Conservation (phyloP, 2,113 vertebrate species). For the Vulpes ferrilata region DNA sequence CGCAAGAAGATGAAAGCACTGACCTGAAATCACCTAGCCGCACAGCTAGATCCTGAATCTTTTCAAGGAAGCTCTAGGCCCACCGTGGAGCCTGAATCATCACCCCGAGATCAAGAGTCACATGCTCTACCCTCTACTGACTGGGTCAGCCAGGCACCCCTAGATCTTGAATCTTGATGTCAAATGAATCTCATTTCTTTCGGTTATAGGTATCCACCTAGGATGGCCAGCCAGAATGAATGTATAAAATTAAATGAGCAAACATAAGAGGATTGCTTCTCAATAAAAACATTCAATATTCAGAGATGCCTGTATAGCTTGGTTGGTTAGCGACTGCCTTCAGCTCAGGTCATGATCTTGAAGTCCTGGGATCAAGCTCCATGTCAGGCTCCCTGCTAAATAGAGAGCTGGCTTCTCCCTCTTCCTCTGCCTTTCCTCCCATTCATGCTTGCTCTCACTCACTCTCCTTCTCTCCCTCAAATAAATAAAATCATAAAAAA, state of each 20-base stretch:
- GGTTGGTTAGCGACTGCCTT: background rate
- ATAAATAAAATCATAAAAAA: background rate
- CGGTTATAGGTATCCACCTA: background rate
- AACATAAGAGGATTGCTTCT: background rate
- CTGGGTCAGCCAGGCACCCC: background rate
- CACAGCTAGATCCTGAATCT: background rate
- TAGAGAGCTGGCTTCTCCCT: background rate
- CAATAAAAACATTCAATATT: background rate
- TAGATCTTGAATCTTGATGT: background rate
- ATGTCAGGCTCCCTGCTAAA: background rate
- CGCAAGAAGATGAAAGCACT: background rate
- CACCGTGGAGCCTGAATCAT: background rate
- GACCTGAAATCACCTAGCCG: background rate
- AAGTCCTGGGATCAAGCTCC: background rate
- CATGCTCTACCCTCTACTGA: background rate
- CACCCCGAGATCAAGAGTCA: background rate
- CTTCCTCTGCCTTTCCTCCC: background rate
- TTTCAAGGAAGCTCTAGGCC: background rate
- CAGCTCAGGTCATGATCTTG: background rate
- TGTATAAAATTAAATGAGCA: background rate
- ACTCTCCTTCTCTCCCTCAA: background rate
- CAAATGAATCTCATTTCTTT: conserved; percentile 1
- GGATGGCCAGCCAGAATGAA: background rate
- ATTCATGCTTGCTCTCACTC: background rate
- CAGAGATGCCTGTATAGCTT: background rate